These are phyloP conservation scores for Bradypus variegatus DNA, from an alignment of 2,797 vertebrate species.

Conservation along the genomic window DNA sequence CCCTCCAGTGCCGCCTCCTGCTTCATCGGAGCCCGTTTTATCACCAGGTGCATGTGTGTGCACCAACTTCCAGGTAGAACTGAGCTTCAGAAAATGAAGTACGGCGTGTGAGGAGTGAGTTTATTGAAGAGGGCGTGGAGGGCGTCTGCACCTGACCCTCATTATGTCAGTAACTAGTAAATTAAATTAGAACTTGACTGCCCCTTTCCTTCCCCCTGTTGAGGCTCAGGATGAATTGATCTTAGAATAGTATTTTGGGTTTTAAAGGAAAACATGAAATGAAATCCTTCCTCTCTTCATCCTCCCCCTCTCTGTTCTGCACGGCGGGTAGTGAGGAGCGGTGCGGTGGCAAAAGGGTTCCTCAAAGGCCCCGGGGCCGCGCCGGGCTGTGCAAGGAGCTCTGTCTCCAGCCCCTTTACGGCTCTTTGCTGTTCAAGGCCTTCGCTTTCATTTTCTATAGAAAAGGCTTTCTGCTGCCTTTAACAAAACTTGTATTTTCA, in stretches of 20 bases:
- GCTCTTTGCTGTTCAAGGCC: not conserved
- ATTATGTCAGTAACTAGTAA: not conserved
- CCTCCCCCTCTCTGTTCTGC: slow-evolving; percentile 46
- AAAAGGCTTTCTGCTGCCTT: slow-evolving; percentile 16
- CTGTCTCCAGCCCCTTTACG: not conserved
- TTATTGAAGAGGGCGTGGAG: slow-evolving; percentile 12
- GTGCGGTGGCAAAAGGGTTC: not conserved
- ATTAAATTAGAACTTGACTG: not conserved
- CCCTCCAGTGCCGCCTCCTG: not conserved
- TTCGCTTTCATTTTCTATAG: slow-evolving; percentile 8
- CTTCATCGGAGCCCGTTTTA: not conserved
- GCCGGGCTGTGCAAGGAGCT: not conserved
- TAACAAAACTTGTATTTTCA: slow-evolving; percentile 28
- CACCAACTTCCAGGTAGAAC: not conserved
- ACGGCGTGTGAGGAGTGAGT: accelerated
- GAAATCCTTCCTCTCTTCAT: not conserved
- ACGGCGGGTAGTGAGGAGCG: not conserved
- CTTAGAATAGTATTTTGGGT: slow-evolving; percentile 21
- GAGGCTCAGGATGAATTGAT: not conserved
- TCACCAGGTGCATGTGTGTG: not conserved
- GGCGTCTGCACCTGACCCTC: not conserved
- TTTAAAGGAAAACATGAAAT: slow-evolving; percentile 16
- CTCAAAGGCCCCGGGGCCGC: slow-evolving; percentile 29
- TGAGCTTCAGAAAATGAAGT: not conserved
- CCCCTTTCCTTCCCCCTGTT: not conserved